Evolutionary conservation across 2,113 vertebrate genomes (phyloP).

Genomic region (Anseranas semipalmata): DNA sequence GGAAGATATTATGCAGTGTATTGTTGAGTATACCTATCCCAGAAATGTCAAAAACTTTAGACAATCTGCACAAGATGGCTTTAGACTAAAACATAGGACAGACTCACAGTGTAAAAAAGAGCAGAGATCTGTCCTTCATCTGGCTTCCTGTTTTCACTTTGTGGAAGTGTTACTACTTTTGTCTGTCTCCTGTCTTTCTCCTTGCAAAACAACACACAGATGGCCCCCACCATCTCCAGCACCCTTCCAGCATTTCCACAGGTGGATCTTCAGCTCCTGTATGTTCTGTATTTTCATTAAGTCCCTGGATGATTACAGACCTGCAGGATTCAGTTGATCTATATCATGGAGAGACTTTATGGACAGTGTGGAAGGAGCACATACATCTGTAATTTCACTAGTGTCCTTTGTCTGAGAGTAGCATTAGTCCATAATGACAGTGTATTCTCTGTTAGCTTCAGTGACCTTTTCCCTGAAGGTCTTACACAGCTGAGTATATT

Average conservation of each 20-base stretch:
- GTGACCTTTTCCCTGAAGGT: constrained; percentile 39
- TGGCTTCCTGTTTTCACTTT: neutral
- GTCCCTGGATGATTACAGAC: neutral
- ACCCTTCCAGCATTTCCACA: neutral
- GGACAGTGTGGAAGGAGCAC: neutral
- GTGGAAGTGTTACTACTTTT: neutral
- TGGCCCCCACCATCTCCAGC: neutral
- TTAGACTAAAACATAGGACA: neutral
- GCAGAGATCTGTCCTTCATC: neutral
- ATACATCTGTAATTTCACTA: constrained; percentile 10
- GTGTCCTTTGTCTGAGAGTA: neutral
- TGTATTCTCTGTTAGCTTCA: constrained; percentile 44
- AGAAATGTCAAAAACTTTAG: neutral
- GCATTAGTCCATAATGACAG: constrained; percentile 33
- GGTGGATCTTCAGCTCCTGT: neutral
- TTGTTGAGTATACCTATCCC: neutral
- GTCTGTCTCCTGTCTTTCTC: neutral
- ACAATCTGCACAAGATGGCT: neutral
- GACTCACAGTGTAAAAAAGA: neutral
- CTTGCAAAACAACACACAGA: neutral
- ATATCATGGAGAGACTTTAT: neutral
- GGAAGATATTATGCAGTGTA: neutral
- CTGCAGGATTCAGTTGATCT: neutral
- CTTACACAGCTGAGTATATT: constrained; percentile 46
- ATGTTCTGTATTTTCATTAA: neutral